Evolutionary conservation across 2,888 invertebrate species (phyloP), one percentile per base, ranked within the genome.

Genomic region (Drosophila dives): DNA sequence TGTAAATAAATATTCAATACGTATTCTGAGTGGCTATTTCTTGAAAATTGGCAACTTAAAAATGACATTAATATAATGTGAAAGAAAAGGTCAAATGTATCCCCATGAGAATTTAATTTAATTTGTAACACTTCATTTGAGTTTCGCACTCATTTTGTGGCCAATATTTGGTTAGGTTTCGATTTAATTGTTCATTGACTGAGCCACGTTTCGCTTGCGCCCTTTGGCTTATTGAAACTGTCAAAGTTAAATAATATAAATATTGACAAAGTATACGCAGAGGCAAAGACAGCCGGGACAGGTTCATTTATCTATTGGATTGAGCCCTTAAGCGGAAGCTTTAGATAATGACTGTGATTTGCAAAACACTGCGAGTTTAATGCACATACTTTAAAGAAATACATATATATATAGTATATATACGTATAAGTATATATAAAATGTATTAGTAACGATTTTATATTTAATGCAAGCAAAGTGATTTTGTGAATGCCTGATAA

Each of bases 331-430:
- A 89, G 85, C 88, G 75, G 75, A 73, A 63, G 85, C 86, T 89
- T 81, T 81, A 87, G 90, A 82, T 89, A 85, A 89, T 88, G 90
- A 73, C 86, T 72, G 66, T 82, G 83, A 82, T 89, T 85, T 73
- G 75, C 59, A 65, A 49, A 75, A 67, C 62, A 62, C 32, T 72
- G 55, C 26, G 55, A 66, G 59, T 29, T 60, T 11, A 53, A 42
- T 72, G 17, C 53, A 36, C 55, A 50, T 54, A 64, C 34, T 63
- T 58, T 45, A 60, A 40, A 65, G 45, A 64, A 49, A 63, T 60
- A 38, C 42, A 64, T 45, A 59, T 48, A 58, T 51, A 50, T 53
- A 67, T 17, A 23, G 23, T 54, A 5, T 36, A 48, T 49, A 20
- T 67, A 50, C 26, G 34, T 60, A 36, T 12, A 26, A 15, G 48